Evolutionary conservation across 2,888 invertebrate genomes (phyloP).

Genomic region (Drosophila imparisetae): DNA sequence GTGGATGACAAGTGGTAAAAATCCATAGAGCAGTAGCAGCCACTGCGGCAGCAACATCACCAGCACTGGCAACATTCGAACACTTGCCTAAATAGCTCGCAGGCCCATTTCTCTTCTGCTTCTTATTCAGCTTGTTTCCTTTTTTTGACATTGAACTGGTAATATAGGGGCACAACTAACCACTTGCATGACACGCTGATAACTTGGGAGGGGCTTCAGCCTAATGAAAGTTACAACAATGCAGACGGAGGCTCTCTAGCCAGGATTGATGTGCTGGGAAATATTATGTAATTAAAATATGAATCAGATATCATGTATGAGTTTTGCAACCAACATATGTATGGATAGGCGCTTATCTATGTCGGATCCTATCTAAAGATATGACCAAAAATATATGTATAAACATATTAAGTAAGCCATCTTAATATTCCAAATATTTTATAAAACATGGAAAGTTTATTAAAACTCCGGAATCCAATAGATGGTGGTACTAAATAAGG

Average conservation of each 20-base stretch:
- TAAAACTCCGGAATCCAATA: background rate
- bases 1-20: slow-evolving; percentile 40
- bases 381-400: background rate
- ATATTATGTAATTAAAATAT: slow-evolving; percentile 11
- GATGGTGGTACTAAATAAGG: background rate
- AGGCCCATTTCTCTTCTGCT: slow-evolving; percentile 19
- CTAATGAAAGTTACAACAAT: slow-evolving; percentile 57
- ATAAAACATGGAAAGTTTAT: background rate
- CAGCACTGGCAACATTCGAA: slow-evolving; percentile 50
- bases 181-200: slow-evolving; percentile 64
- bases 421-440: no score
- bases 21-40: slow-evolving; percentile 9
- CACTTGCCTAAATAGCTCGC: slow-evolving; percentile 63
- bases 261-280: background rate
- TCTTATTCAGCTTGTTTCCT: background rate
- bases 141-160: slow-evolving; percentile 54
- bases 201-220: slow-evolving; percentile 37
- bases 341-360: background rate
- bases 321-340: background rate
- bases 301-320: no score
- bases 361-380: no score
- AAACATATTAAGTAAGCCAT: background rate
- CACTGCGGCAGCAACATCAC: background rate
- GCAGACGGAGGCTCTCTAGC: background rate
- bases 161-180: slow-evolving; percentile 57